Evolutionary conservation across 2,888 invertebrate genomes (phyloP), one percentile per base, ranked within the genome.

Genomic region (Amiota communis): DNA sequence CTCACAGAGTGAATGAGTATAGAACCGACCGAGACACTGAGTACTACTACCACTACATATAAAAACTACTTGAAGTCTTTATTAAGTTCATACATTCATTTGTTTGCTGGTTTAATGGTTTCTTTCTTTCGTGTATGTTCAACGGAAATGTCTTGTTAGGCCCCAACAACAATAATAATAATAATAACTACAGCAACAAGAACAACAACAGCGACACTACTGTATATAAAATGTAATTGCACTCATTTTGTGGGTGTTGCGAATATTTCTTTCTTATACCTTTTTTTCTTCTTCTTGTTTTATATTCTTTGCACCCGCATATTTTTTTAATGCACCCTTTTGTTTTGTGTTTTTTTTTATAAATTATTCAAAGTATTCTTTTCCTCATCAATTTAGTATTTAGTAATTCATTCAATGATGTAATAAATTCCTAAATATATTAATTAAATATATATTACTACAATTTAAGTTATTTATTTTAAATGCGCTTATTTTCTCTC

Each of bases 91-190:
- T 17, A 13, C 23, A 20, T 17, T 59, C 15, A 8, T 64, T 65
- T 17, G 47, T 65, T 9, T 64, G 47, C 47, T 20, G 8, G 17
- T 36, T 36, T 36, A 36, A 36, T 73, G 47, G 70, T 70, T 46
- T 15, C 23, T 69, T 68, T 61, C 17, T 23, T 71, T 64, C 46
- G 20, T 48, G 13, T 70, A 36, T 61, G 74, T 71, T 74, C 72
- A 74, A 61, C 78, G 79, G 83, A 83, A 82, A 74, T 80, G 76
- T 77, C 80, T 75, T 77, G 75, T 79, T 77, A 74, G 76, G 64
- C 74, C 70, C 76, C 72, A 63, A 15, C 53, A 53, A 13, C 53
- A 53, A 53, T n/a, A 53, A 53, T 8, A 53, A 53, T n/a, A 53
- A 53, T 10, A 53, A 53, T 15, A 12, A 53, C 9, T n/a, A 53